phyloP scores from a whole-genome alignment of 2,888 invertebrate species.

The Lordiphosa fenestrarum region DNA sequence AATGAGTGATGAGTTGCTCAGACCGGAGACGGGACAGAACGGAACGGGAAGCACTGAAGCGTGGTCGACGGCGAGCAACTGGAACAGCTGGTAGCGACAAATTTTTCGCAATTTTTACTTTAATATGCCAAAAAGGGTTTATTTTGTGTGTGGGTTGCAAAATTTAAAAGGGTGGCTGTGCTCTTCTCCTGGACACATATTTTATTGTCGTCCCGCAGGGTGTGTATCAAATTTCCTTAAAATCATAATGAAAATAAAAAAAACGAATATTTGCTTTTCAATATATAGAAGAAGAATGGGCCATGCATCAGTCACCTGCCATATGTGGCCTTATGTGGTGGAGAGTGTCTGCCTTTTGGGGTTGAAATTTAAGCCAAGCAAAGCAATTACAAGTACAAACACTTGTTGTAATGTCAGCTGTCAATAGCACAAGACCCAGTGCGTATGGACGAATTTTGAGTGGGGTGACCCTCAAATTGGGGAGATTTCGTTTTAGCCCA shows the following conservation, averaged over 20 bases:
- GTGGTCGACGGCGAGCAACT: slow-evolving; percentile 16
- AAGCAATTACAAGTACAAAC: slow-evolving; percentile 57
- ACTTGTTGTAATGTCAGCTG: slow-evolving; percentile 73
- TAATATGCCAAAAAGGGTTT: slow-evolving; percentile 24
- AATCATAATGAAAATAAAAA: slow-evolving; percentile 48
- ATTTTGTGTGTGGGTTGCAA: background rate
- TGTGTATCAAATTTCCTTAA: slow-evolving; percentile 62
- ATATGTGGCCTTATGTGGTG: slow-evolving; percentile 28
- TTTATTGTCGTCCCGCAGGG: slow-evolving; percentile 14
- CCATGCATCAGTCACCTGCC: slow-evolving; percentile 29
- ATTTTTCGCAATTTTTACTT: slow-evolving; percentile 33
- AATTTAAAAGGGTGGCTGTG: background rate
- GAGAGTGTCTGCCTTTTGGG: slow-evolving; percentile 16
- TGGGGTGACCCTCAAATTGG: slow-evolving; percentile 7
- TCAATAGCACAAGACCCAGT: slow-evolving; percentile 56
- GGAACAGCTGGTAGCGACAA: slow-evolving; percentile 55
- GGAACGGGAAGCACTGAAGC: slow-evolving; percentile 7
- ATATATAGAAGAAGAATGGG: slow-evolving; percentile 11
- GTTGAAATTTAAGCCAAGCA: slow-evolving; percentile 44
- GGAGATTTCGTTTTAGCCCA: slow-evolving; percentile 6
- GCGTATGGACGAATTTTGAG: background rate
- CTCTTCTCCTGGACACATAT: slow-evolving; percentile 2
- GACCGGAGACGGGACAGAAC: slow-evolving; percentile 5
- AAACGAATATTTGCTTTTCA: slow-evolving; percentile 24
- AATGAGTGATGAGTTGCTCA: slow-evolving; percentile 21